Evolutionary conservation across 2,113 vertebrate genomes (phyloP).

Genomic region (Oncorhynchus nerka): DNA sequence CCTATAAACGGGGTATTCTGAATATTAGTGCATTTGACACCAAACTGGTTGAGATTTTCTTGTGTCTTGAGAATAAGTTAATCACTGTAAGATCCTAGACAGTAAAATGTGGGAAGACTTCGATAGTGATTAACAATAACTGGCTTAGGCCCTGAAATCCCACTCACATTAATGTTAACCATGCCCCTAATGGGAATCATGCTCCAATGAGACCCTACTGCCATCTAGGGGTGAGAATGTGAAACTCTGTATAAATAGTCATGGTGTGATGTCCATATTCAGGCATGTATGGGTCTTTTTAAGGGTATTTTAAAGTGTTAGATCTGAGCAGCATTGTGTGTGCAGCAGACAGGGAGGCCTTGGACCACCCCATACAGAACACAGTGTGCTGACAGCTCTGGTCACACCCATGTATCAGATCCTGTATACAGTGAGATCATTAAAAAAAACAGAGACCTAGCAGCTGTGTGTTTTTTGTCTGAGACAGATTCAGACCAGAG

Average conservation of each 20-base stretch:
- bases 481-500: constrained; percentile 27
- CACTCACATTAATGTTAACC: constrained; percentile 24
- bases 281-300: constrained; percentile 62
- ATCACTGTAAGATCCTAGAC: too few species aligned
- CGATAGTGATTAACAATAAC: background rate
- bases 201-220: constrained; percentile 48
- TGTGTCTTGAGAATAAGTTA: too few species aligned
- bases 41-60: background rate
- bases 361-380: constrained; percentile 48
- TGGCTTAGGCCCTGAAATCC: background rate
- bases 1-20: too few species aligned
- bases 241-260: constrained; percentile 75
- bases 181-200: constrained; percentile 55
- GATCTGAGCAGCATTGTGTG: constrained; percentile 8
- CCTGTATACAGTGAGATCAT: constrained; percentile 41
- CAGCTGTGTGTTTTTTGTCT: constrained; percentile 36
- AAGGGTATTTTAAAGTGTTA: constrained; percentile 69
- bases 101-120: background rate
- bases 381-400: constrained; percentile 40
- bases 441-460: constrained; percentile 43
- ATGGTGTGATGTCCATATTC: constrained; percentile 66
- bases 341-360: constrained; percentile 43
- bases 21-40: background rate
- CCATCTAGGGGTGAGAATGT: constrained; percentile 78
- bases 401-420: constrained; percentile 62